A percentile compares a stretch with the other conserved stretches of the same genome.
phyloP scores from a whole-genome alignment of 2,113 vertebrate genomes.

The Tragelaphus imberbis region DNA sequence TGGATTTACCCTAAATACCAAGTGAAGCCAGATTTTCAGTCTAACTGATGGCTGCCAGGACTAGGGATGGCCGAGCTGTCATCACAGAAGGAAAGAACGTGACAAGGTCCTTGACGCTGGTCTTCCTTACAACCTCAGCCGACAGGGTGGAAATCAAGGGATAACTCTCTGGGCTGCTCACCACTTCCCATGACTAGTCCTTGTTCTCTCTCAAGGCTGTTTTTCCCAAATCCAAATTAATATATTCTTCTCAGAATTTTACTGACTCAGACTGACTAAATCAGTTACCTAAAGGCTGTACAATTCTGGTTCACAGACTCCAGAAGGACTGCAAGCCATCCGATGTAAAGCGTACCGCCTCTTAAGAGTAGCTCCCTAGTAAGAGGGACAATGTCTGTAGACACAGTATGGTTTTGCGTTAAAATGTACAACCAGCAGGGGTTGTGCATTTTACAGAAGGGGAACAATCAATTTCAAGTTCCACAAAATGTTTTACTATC shows the following conservation, averaged over 20 bases:
- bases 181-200: not conserved
- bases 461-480: not conserved
- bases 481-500: not conserved
- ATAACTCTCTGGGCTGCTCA: not conserved
- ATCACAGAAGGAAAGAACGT: not conserved
- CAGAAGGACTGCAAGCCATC: not conserved
- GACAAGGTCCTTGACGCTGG: not conserved
- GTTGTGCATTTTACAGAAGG: not conserved
- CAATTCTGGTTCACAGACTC: not conserved
- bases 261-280: not conserved
- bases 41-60: not conserved
- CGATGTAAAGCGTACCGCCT: fast-evolving
- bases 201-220: not conserved
- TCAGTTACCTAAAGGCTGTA: not conserved
- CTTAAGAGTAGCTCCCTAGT: no score
- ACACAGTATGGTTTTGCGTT: not conserved
- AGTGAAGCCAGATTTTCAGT: not conserved
- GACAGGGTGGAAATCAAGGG: not conserved
- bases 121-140: not conserved
- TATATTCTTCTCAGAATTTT: not conserved
- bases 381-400: fast-evolving
- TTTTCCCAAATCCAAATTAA: not conserved
- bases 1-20: not conserved
- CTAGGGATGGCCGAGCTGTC: not conserved
- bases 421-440: not conserved